Base-by-base conservation (phyloP, 2,113 vertebrate genomes). In the Psittacara wagleri region DNA sequence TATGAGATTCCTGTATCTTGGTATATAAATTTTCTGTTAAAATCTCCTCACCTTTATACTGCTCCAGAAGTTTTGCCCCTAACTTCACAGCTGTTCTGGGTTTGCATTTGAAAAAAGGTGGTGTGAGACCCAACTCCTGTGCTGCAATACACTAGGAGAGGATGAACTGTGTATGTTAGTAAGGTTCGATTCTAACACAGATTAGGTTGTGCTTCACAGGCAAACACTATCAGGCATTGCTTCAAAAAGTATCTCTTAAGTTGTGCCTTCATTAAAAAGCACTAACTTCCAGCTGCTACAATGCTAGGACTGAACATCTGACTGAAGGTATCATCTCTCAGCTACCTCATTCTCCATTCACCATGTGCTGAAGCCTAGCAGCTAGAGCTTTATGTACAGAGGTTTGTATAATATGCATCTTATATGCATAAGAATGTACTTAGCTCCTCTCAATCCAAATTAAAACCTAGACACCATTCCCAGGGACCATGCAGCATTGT, bases 321-420 rank as follows among this genome's bases (percentile, higher is more conserved):
- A 54, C 43, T 2, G 10, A 55, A 77, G 57, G 28, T 6, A 22
- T 5, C 9, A 29, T n/a, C 54, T 64, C 0, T 0, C 17, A 63
- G 57, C 20, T 20, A 13, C 17, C 39, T 84, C 37, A 3, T 54
- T 54, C n/a, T 9, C 4, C 13, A 8, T 49, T 54, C 43, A 51
- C 27, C 7, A 4, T 5, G 14, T 0, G 0, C 29, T 49, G 20
- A 11, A 39, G 57, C 29, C 18, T 22, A 20, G 28, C 35, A 78
- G 22, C 20, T 18, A 11, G 8, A 55, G 14, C 11, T 77, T 39
- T 64, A 33, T 43, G 68, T 51, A n/a, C 35, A 29, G 37, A 54
- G 13, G 9, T 11, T 52, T 48, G 15, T 23, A 6, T 33, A 35
- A 57, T 11, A 25, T 17, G 16, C 10, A 33, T 28, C 11, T 5